These are phyloP conservation scores for Chouioia cunea DNA, from an alignment of 2,888 invertebrate genomes.

Conservation along the genomic window DNA sequence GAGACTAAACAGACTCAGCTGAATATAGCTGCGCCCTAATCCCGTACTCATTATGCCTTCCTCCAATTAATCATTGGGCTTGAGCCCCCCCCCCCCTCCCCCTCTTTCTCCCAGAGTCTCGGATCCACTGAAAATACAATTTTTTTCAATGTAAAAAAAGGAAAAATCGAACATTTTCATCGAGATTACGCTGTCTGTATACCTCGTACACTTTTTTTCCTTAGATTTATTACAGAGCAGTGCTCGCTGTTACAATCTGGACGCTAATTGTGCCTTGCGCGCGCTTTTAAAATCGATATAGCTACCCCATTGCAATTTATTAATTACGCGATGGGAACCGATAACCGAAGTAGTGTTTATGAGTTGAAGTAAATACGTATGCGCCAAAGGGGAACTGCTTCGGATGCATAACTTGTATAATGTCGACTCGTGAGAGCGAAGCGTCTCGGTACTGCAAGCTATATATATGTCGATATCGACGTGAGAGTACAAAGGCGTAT, in stretches of 20 bases:
- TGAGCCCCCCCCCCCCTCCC: no score
- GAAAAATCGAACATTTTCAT: background rate
- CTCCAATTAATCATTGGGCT: conserved; percentile 60
- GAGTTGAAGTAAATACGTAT: conserved; percentile 35
- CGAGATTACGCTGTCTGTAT: background rate
- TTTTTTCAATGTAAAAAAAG: no score
- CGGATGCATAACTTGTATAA: conserved; percentile 19
- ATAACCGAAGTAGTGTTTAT: conserved; percentile 10
- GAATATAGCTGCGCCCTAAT: conserved; percentile 57
- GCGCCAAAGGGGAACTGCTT: conserved; percentile 20
- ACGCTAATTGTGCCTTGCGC: conserved; percentile 32
- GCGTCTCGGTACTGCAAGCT: background rate
- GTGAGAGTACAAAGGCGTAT: conserved; percentile 41
- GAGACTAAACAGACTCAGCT: conserved; percentile 53
- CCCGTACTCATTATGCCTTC: conserved; percentile 57
- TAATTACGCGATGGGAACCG: conserved; percentile 39
- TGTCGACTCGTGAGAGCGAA: conserved; percentile 27
- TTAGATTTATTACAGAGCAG: background rate
- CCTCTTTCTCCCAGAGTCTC: conserved; percentile 34
- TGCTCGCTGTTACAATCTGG: conserved; percentile 7
- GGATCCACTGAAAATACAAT: no score
- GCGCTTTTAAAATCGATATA: background rate
- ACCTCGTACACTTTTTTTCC: no score
- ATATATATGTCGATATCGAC: background rate
- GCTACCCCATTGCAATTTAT: conserved; percentile 27